phyloP scores from a whole-genome alignment of 1,140 invertebrate genomes.

The Scaptodrosophila lebanonensis region DNA sequence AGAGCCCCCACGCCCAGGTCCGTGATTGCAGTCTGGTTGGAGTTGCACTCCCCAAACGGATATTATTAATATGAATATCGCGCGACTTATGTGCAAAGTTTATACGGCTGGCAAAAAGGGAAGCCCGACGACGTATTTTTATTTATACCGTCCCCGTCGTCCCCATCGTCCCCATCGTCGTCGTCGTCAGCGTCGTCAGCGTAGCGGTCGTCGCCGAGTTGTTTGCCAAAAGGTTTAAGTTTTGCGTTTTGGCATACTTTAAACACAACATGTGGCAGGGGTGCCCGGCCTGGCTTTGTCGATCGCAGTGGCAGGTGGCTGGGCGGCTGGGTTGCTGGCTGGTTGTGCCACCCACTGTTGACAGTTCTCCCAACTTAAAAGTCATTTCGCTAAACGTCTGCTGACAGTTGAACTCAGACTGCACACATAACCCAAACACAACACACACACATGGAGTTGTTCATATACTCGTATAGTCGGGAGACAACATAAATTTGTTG shows the following conservation, averaged over 20 bases:
- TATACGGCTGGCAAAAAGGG: slow-evolving; percentile 32
- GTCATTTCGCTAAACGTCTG: slow-evolving; percentile 69
- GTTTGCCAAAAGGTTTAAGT: slow-evolving; percentile 74
- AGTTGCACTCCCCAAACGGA: slow-evolving; percentile 62
- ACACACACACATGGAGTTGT: slow-evolving; percentile 1
- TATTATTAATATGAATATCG: slow-evolving; percentile 76
- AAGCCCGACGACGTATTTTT: slow-evolving; percentile 52
- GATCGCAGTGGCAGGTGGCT: slow-evolving; percentile 33
- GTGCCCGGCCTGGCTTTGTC: neutral
- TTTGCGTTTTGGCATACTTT: slow-evolving; percentile 66
- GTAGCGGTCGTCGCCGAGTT: no score
- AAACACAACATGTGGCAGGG: slow-evolving; percentile 45
- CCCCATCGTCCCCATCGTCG: no score
- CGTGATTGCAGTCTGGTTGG: slow-evolving; percentile 9
- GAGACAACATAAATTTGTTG: slow-evolving; percentile 71
- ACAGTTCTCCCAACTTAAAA: slow-evolving; percentile 73
- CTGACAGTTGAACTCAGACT: slow-evolving; percentile 55
- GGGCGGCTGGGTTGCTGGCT: slow-evolving; percentile 40
- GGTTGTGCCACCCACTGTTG: no score
- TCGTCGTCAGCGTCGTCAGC: no score
- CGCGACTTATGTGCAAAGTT: slow-evolving; percentile 66
- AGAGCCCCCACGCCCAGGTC: slow-evolving; percentile 10
- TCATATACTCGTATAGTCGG: slow-evolving; percentile 53
- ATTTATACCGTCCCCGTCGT: slow-evolving; percentile 64
- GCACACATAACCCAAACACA: slow-evolving; percentile 6